Evolutionary conservation across 2,797 vertebrate species (phyloP).

Genomic region (Pseudopleuronectes americanus): DNA sequence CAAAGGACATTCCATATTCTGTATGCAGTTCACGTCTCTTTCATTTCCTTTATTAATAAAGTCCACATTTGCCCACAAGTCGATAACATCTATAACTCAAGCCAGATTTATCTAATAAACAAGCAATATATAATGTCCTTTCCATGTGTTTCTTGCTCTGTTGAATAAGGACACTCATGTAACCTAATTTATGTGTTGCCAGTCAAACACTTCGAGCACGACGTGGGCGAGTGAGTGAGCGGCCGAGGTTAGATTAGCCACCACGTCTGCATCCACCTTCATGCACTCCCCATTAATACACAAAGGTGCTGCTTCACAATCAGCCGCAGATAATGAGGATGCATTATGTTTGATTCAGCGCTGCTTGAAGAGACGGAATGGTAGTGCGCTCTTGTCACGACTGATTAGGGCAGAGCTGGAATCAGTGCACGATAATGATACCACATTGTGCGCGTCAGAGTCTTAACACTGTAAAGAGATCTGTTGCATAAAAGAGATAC

Average conservation of each 20-base stretch:
- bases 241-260: slow-evolving; percentile 60
- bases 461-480: slow-evolving; percentile 56
- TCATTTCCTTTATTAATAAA: slow-evolving; percentile 9
- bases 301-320: slow-evolving; percentile 81
- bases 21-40: background rate
- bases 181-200: slow-evolving; percentile 36
- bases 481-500: slow-evolving; percentile 55
- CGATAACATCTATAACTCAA: background rate
- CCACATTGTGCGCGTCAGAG: slow-evolving; percentile 68
- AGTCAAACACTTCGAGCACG: slow-evolving; percentile 61
- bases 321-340: slow-evolving; percentile 76
- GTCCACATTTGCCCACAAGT: background rate
- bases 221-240: slow-evolving; percentile 61
- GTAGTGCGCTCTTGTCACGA: slow-evolving; percentile 72
- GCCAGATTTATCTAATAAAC: background rate
- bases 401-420: slow-evolving; percentile 75
- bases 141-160: slow-evolving; percentile 15
- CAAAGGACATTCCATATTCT: too few relatives aligned
- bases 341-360: slow-evolving; percentile 74
- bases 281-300: slow-evolving; percentile 73
- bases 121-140: background rate
- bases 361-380: slow-evolving; percentile 77
- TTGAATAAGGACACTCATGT: slow-evolving; percentile 18
- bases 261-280: slow-evolving; percentile 60
- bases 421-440: slow-evolving; percentile 63